Conservation (phyloP, 2,113 vertebrate genomes). For the Jaculus jaculus region DNA sequence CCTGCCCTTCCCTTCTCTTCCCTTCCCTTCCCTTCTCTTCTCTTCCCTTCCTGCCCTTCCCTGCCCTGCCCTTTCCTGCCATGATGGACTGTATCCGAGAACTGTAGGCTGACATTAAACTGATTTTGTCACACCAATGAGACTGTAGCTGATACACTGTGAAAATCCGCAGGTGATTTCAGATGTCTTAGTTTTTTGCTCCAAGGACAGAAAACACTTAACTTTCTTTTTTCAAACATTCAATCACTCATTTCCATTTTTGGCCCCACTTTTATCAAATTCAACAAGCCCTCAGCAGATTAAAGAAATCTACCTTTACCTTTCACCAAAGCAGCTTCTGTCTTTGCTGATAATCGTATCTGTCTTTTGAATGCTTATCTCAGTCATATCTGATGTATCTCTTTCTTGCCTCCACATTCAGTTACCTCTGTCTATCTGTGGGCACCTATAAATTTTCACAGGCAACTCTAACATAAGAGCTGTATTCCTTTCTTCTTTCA, state of each 20-base stretch:
- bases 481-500: background rate
- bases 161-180: background rate
- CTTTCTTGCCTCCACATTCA: background rate
- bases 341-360: background rate
- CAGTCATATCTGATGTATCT: background rate
- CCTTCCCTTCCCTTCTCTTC: too few species aligned
- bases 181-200: background rate
- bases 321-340: background rate
- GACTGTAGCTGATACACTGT: background rate
- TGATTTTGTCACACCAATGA: too few species aligned
- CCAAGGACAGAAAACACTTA: background rate
- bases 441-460: background rate
- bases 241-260: background rate
- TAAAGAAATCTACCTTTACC: background rate
- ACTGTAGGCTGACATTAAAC: too few species aligned
- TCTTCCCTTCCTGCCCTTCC: too few species aligned
- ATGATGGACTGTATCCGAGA: too few species aligned
- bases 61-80: too few species aligned
- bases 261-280: slow-evolving; percentile 1
- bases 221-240: slow-evolving; percentile 16
- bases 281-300: background rate
- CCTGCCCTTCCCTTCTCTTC: too few species aligned
- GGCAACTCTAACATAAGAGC: background rate
- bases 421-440: background rate
- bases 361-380: background rate